These are phyloP conservation scores for Polyommatus icarus DNA, from an alignment of 2,888 invertebrate species.

Conservation along the genomic window DNA sequence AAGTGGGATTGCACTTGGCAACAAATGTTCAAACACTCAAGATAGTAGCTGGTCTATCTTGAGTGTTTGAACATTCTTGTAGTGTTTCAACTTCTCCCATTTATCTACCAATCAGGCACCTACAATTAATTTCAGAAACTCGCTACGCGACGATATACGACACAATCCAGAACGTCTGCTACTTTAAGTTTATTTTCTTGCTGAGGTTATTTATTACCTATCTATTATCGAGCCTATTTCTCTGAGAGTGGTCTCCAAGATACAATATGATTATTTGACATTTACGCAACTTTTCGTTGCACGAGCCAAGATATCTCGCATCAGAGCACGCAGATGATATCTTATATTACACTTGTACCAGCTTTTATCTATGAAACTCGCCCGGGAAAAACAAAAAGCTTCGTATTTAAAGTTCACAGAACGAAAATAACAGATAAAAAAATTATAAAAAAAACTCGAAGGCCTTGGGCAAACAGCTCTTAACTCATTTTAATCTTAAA, in stretches of 20 bases:
- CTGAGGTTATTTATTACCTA: background rate
- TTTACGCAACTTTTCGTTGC: background rate
- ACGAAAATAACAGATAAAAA: background rate
- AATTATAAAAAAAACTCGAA: background rate
- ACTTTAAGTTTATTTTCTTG: background rate
- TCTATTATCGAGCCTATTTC: background rate
- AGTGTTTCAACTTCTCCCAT: too few relatives aligned
- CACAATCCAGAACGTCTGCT: background rate
- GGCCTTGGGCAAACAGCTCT: background rate
- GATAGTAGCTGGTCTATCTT: background rate
- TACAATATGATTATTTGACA: background rate
- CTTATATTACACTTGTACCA: background rate
- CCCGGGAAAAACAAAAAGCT: background rate
- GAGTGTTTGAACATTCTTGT: too few relatives aligned
- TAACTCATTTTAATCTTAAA: background rate
- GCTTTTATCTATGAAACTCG: background rate
- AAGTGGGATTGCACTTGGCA: too few relatives aligned
- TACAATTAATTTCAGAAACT: constrained; percentile 2
- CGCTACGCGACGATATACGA: background rate
- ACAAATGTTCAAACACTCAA: background rate
- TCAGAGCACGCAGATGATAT: background rate
- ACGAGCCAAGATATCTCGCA: background rate
- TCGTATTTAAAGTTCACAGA: background rate
- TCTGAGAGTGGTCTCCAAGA: background rate
- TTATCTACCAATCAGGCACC: background rate